A percentile compares a stretch with the other conserved stretches of the same genome.
Evolutionary conservation across 2,888 invertebrate genomes (phyloP).

Genomic region (Ormyrus pomaceus): DNA sequence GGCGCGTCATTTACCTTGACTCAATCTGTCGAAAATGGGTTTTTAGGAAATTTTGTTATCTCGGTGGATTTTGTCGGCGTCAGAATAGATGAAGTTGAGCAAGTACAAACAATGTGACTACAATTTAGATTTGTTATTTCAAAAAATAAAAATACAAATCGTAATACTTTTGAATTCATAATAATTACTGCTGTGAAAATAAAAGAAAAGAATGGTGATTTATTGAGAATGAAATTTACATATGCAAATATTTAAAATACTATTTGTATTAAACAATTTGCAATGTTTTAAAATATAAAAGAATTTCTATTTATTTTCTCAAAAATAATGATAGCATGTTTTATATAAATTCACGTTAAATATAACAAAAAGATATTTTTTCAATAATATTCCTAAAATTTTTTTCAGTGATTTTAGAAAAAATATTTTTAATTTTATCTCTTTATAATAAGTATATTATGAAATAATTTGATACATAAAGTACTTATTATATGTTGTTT

Average conservation of each 20-base stretch:
- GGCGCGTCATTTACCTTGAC: conserved; percentile 6
- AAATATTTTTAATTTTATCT: neutral
- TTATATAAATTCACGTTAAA: neutral
- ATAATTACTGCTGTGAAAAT: too few relatives aligned
- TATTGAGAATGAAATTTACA: too few relatives aligned
- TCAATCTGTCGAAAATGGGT: neutral
- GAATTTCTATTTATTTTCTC: too few relatives aligned
- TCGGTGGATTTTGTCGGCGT: neutral
- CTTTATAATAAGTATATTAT: neutral
- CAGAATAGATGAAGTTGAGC: conserved; percentile 24
- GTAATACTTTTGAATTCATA: neutral
- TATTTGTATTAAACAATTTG: too few relatives aligned
- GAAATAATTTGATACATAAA: conserved; percentile 4
- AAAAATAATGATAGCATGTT: neutral
- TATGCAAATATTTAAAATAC: too few relatives aligned
- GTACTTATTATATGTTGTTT: conserved; percentile 5
- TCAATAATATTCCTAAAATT: neutral
- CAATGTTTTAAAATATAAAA: too few relatives aligned
- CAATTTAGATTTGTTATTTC: neutral
- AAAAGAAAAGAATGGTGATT: too few relatives aligned
- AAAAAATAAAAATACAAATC: conserved; percentile 15
- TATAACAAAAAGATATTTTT: neutral
- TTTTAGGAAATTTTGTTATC: neutral
- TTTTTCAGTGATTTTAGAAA: neutral
- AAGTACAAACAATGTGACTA: neutral